Evolutionary conservation across 2,797 vertebrate genomes (phyloP).

Genomic region (Myotis vivesi): DNA sequence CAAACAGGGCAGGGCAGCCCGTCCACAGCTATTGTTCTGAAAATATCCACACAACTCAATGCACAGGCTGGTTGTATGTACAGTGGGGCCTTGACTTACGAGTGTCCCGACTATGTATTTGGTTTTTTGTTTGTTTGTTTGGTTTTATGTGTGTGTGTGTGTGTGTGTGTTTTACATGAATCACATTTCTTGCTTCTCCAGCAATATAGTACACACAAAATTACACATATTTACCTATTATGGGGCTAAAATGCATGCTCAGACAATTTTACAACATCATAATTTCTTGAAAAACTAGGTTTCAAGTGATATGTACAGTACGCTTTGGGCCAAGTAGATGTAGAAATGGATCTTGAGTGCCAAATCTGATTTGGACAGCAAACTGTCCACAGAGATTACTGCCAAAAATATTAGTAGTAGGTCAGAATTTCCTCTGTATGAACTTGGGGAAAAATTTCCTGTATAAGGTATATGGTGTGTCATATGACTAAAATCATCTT

Average conservation of each 20-base stretch:
- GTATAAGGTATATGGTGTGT: conserved; percentile 58
- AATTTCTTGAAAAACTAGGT: conserved; percentile 66
- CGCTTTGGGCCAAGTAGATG: conserved; percentile 52
- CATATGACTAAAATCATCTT: conserved; percentile 57
- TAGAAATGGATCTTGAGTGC: conserved; percentile 62
- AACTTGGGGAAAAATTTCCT: conserved; percentile 37
- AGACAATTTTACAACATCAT: conserved; percentile 48
- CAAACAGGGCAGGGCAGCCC: neutral
- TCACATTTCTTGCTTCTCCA: conserved; percentile 11
- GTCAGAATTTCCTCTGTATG: conserved; percentile 63
- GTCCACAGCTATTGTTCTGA: neutral
- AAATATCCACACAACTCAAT: neutral
- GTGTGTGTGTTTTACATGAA: neutral
- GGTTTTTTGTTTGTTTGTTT: conserved; percentile 7
- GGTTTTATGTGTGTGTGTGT: neutral
- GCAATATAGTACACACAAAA: conserved; percentile 16
- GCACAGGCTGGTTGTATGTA: neutral
- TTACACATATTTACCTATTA: conserved; percentile 41
- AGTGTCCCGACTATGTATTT: neutral
- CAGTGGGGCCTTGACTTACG: too few relatives aligned
- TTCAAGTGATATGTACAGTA: conserved; percentile 56
- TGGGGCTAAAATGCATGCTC: conserved; percentile 23
- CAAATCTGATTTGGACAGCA: conserved; percentile 69
- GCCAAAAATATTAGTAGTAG: conserved; percentile 61
- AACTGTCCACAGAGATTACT: conserved; percentile 61